phyloP scores from a whole-genome alignment of 1,140 invertebrate species.

The Dendroctonus ponderosae region DNA sequence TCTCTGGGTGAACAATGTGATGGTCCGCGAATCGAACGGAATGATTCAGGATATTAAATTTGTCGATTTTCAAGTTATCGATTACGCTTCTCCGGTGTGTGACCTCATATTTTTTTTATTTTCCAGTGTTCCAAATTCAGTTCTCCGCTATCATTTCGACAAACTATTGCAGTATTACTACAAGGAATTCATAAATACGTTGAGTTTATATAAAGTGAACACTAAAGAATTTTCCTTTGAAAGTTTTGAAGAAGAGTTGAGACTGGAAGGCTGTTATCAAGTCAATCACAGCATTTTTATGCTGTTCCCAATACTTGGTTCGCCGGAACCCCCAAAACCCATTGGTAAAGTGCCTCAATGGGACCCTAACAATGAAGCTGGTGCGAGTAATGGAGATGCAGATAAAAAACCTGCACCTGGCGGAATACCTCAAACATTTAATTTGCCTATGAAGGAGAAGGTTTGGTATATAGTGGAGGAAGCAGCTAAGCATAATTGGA shows the following conservation, averaged over 20 bases:
- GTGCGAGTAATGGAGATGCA: too few species aligned
- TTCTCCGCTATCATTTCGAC: slow-evolving; percentile 50
- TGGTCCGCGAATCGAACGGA: slow-evolving; percentile 50
- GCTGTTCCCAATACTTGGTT: slow-evolving; percentile 14
- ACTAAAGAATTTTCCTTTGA: slow-evolving; percentile 32
- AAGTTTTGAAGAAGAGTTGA: slow-evolving; percentile 36
- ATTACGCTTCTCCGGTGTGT: slow-evolving; percentile 53
- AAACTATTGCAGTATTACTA: slow-evolving; percentile 55
- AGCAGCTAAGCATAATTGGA: slow-evolving; percentile 20
- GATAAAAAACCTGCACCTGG: not conserved
- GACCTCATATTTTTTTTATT: slow-evolving; percentile 60
- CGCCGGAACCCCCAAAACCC: not conserved
- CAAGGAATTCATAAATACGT: slow-evolving; percentile 48
- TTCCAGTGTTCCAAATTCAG: slow-evolving; percentile 51
- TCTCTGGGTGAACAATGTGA: slow-evolving; percentile 62
- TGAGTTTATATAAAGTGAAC: slow-evolving; percentile 40
- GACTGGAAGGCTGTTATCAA: slow-evolving; percentile 3
- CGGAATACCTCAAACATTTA: not conserved
- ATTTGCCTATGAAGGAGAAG: slow-evolving; percentile 15
- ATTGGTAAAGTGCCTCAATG: not conserved
- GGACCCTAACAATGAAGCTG: slow-evolving; percentile 5
- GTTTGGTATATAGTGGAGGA: slow-evolving; percentile 23
- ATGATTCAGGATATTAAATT: slow-evolving; percentile 55
- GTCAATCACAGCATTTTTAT: slow-evolving; percentile 19
- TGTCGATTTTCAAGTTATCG: slow-evolving; percentile 61